Evolutionary conservation across 2,888 invertebrate genomes (phyloP).

Genomic region (Coelinius sp.): DNA sequence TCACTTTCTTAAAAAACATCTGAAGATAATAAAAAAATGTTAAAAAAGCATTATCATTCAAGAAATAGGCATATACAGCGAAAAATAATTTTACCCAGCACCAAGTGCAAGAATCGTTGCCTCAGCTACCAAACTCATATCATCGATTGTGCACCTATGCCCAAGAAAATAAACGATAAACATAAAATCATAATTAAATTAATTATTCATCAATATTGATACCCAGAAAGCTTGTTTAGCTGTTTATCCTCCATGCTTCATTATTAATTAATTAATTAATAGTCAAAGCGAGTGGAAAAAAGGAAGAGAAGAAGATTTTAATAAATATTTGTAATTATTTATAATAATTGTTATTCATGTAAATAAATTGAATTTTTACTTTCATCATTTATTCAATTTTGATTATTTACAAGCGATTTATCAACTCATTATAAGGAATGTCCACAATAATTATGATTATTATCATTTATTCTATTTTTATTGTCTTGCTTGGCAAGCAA

Average conservation of each 20-base stretch:
- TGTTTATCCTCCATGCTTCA: neutral
- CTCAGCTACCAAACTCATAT: slow-evolving; percentile 68
- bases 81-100: slow-evolving; percentile 63
- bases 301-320: neutral
- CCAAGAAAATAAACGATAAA: slow-evolving; percentile 38
- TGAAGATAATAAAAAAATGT: slow-evolving; percentile 8
- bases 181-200: neutral
- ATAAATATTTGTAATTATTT: too few relatives aligned
- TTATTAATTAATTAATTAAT: neutral
- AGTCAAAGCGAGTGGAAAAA: neutral
- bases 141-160: slow-evolving; percentile 63
- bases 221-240: neutral
- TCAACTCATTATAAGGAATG: neutral
- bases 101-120: slow-evolving; percentile 68
- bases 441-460: neutral
- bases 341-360: too few relatives aligned
- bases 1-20: too few relatives aligned
- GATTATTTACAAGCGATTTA: slow-evolving; percentile 1
- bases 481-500: slow-evolving; percentile 9
- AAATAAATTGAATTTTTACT: neutral
- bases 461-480: neutral
- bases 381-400: neutral
- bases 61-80: slow-evolving; percentile 30
- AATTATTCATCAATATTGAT: neutral
- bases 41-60: slow-evolving; percentile 9